These are phyloP conservation scores for Sciurus vulgaris DNA, from an alignment of 2,797 vertebrate species.

Conservation along the genomic window DNA sequence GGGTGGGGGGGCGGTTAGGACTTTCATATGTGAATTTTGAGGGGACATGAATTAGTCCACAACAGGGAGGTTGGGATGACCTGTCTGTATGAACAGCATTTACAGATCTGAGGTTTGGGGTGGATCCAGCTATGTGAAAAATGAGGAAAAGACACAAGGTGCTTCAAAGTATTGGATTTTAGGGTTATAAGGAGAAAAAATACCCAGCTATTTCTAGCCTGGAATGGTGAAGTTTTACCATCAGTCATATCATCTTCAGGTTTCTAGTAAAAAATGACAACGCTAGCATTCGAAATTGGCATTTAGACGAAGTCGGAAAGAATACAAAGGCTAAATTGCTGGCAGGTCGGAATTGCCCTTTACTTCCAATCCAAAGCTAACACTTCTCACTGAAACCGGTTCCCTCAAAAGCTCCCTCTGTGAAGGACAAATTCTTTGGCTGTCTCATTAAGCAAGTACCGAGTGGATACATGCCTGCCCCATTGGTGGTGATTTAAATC, in stretches of 20 bases:
- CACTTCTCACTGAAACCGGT: not conserved
- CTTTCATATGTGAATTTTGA: not conserved
- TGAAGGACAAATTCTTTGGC: not conserved
- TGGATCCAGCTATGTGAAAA: not conserved
- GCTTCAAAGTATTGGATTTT: not conserved
- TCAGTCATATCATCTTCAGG: not conserved
- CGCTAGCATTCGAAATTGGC: not conserved
- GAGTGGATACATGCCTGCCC: not conserved
- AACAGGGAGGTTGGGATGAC: not conserved
- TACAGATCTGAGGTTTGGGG: not conserved
- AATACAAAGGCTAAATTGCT: not conserved
- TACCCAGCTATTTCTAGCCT: not conserved
- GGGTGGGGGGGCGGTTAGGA: not conserved
- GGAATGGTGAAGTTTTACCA: not conserved
- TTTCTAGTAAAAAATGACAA: not conserved
- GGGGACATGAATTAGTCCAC: not conserved
- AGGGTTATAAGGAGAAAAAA: not conserved
- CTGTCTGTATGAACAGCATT: not conserved
- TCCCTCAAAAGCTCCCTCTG: not conserved
- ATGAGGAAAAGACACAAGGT: not conserved
- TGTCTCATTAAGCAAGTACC: not conserved
- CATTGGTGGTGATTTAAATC: constrained; percentile 10
- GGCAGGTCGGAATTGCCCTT: not conserved
- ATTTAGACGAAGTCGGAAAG: not conserved
- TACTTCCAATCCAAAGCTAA: constrained; percentile 37